Evolutionary conservation across 1,140 invertebrate genomes (phyloP).

Genomic region (Ericerus pela): DNA sequence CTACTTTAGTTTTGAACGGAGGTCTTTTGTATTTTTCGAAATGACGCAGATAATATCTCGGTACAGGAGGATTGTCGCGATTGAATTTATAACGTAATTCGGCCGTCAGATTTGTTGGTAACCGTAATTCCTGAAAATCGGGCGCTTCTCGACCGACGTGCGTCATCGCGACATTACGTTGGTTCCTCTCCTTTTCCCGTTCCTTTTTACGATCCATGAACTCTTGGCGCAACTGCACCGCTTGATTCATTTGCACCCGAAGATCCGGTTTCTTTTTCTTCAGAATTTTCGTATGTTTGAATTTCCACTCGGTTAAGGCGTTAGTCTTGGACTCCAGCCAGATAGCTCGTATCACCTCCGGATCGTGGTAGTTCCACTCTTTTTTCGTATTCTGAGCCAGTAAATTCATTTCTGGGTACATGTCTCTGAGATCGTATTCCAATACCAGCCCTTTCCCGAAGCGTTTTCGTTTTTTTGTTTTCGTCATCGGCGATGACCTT

Average conservation of each 20-base stretch:
- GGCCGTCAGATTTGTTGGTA: background rate
- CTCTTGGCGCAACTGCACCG: background rate
- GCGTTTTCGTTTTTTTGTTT: background rate
- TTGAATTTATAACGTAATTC: background rate
- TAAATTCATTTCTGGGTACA: background rate
- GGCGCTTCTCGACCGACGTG: background rate
- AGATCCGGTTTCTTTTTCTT: background rate
- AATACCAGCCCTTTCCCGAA: background rate
- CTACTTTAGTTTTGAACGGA: background rate
- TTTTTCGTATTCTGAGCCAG: background rate
- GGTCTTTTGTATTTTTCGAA: slow-evolving; percentile 2
- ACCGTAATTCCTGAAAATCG: background rate
- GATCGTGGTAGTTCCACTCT: slow-evolving; percentile 1
- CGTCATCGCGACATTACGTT: background rate
- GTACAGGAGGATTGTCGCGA: slow-evolving; percentile 1
- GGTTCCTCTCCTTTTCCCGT: background rate
- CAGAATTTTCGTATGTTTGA: background rate
- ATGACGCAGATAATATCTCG: background rate
- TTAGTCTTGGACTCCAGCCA: background rate
- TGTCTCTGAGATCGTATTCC: background rate
- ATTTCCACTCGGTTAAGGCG: background rate
- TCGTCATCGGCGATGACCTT: background rate
- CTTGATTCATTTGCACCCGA: background rate
- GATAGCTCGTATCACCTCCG: background rate
- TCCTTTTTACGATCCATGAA: background rate